Conservation (phyloP, 2,797 vertebrate genomes). For the Urocyon cinereoargenteus region DNA sequence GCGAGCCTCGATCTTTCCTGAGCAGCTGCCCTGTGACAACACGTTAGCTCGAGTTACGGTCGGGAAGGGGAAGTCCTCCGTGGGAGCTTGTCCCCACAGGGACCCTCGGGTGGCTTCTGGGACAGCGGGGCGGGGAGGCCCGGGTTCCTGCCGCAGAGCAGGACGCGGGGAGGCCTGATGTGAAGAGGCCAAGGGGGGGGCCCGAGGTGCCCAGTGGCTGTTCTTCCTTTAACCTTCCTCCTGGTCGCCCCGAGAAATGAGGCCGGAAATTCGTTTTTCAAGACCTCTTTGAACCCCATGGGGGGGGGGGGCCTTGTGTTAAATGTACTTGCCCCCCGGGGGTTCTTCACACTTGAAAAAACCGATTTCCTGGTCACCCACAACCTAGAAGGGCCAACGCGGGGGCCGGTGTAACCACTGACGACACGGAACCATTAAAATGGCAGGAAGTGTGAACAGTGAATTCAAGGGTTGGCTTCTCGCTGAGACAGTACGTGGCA, state of each 20-base stretch:
- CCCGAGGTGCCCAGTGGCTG: conserved; percentile 15
- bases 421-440: background rate
- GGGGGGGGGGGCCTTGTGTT: background rate
- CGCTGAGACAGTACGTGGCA: conserved; percentile 42
- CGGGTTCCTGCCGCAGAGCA: too few species aligned
- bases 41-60: conserved; percentile 54
- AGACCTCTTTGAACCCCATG: conserved; percentile 20
- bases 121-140: too few species aligned
- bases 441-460: background rate
- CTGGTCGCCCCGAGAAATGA: background rate
- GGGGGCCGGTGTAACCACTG: background rate
- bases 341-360: conserved; percentile 62
- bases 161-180: too few species aligned
- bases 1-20: background rate
- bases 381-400: background rate
- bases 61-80: conserved; percentile 60
- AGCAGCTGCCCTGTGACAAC: conserved; percentile 59
- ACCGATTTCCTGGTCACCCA: conserved; percentile 29
- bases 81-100: conserved; percentile 41
- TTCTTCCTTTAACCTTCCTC: conserved; percentile 39
- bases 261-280: conserved; percentile 38
- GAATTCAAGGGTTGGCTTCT: conserved; percentile 35
- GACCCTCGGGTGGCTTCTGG: background rate
- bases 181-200: background rate
- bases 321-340: background rate